Evolutionary conservation across 2,888 invertebrate genomes (phyloP).

Genomic region (Amphipyra tragopoginis): DNA sequence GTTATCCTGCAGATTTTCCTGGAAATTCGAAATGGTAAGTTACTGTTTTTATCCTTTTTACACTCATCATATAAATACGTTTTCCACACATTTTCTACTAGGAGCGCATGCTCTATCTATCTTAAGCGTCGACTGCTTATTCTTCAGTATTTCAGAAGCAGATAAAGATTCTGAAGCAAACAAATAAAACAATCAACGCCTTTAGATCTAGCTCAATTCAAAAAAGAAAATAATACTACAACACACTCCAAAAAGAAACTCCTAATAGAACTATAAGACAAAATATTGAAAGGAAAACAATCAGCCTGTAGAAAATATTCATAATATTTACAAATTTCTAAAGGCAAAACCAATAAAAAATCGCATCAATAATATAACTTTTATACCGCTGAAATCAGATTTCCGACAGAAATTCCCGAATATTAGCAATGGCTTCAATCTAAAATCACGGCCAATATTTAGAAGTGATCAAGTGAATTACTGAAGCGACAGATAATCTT

Average conservation of each 20-base stretch:
- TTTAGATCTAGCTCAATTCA: constrained; percentile 21
- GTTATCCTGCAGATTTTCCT: constrained; percentile 85
- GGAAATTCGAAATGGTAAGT: constrained; percentile 33
- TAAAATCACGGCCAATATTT: too few relatives aligned
- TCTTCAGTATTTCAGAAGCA: constrained; percentile 12
- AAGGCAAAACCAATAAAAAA: constrained; percentile 6
- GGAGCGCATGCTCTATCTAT: constrained; percentile 34
- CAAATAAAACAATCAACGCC: constrained; percentile 20
- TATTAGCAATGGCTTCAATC: too few relatives aligned
- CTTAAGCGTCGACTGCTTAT: constrained; percentile 28
- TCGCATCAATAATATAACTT: not conserved
- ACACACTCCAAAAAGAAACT: constrained; percentile 14
- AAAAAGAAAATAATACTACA: constrained; percentile 20
- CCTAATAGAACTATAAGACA: constrained; percentile 1
- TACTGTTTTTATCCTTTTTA: not conserved
- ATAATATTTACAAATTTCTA: constrained; percentile 1
- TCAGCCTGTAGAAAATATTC: not conserved
- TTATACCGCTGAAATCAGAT: constrained; percentile 37
- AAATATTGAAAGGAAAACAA: not conserved
- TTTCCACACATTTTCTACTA: constrained; percentile 16
- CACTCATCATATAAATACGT: not conserved
- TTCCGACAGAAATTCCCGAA: too few relatives aligned
- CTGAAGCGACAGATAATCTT: too few relatives aligned
- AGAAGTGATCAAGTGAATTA: too few relatives aligned
- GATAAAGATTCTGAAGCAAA: constrained; percentile 5